These are phyloP conservation scores for Heliothis subflexa DNA, from an alignment of 1,140 invertebrate genomes.

Conservation along the genomic window DNA sequence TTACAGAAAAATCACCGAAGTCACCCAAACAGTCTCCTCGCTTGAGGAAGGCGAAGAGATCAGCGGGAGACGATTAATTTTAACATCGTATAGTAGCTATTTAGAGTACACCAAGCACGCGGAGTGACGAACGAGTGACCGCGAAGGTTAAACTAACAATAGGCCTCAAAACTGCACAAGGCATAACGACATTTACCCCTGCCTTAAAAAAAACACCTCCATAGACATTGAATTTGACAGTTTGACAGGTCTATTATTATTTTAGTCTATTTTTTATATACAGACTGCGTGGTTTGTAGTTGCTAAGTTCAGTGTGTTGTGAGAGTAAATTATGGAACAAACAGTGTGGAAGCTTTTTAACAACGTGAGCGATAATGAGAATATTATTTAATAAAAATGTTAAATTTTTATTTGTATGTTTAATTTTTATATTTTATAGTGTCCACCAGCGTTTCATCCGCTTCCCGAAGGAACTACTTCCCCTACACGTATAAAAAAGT, in stretches of 20 bases:
- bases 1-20: slow-evolving; percentile 88
- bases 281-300: slow-evolving; percentile 79
- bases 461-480: too few species aligned
- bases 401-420: slow-evolving; percentile 71
- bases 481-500: too few species aligned
- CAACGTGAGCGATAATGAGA: slow-evolving; percentile 73
- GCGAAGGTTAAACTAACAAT: slow-evolving; percentile 73
- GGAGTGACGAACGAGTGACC: slow-evolving; percentile 46
- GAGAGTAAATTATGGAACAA: slow-evolving; percentile 85
- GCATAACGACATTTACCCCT: slow-evolving; percentile 4
- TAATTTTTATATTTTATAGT: slow-evolving; percentile 22
- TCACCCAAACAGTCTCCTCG: slow-evolving; percentile 89
- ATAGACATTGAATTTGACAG: neutral
- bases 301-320: slow-evolving; percentile 72
- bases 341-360: slow-evolving; percentile 78
- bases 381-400: slow-evolving; percentile 83
- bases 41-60: slow-evolving; percentile 90
- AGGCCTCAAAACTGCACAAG: slow-evolving; percentile 46
- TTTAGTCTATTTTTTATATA: slow-evolving; percentile 68
- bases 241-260: slow-evolving; percentile 66
- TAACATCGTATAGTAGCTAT: slow-evolving; percentile 45
- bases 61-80: slow-evolving; percentile 88
- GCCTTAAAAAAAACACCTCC: neutral
- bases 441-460: too few species aligned
- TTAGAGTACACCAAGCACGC: slow-evolving; percentile 56